Evolutionary conservation across 2,113 vertebrate species (phyloP), one percentile per base, ranked within the genome.

Genomic region (Zosterops lateralis): DNA sequence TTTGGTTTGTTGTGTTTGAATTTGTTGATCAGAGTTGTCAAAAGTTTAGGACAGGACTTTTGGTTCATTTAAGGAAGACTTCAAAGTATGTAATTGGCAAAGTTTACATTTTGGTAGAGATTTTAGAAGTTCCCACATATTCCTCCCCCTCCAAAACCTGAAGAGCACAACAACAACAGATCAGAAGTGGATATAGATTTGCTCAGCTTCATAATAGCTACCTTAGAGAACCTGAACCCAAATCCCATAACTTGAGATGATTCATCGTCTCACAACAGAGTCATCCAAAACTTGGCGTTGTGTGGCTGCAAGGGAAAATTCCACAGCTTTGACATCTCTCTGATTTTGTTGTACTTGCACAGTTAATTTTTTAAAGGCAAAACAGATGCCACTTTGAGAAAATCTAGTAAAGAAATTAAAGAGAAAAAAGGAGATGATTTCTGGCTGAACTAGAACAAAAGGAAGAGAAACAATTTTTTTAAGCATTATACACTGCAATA

Each of bases 291-390:
- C 72, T 92, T 85, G 90, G 84, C 75, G 13, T 87, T 74, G 64
- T 90, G 87, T 74, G 53, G 64, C 29, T 95, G 75, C 51, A 92
- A 91, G 48, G 91, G 75, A 95, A 95, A 95, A 91, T 95, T 92
- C 96, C 93, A 92, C 92, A 93, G 93, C 82, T 97, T 97, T 97
- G 95, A 94, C 94, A 95, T 90, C 48, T 88, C 68, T 90, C 56
- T 84, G 90, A 87, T 91, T 91, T 92, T 96, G 89, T 96, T 97
- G 75, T 95, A 68, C 94, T 96, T 95, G 89, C 85, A 95, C 87
- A 83, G 86, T 96, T 96, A 96, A 95, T 95, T 96, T 95, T 86
- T 91, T 94, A 96, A 94, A 90, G 89, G 56, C 94, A 84, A 95
- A 95, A 56, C 93, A 97, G 93, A 94, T 91, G 90, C 78, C 74